Base-by-base conservation (phyloP, 2,888 invertebrate species). In the Litoditis marina region DNA sequence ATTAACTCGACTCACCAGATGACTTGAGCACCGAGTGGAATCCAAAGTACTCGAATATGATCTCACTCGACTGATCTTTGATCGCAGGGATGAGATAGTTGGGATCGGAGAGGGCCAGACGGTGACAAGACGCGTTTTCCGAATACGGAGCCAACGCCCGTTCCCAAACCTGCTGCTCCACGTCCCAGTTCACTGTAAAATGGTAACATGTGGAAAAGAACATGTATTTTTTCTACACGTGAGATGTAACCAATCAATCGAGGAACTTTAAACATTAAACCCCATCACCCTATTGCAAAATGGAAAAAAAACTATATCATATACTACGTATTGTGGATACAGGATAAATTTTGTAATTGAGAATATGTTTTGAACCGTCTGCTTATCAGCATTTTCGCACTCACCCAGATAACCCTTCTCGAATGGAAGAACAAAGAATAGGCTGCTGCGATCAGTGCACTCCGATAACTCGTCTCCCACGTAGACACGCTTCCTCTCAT, bases 31-130 rank as follows among this genome's bases (percentile, higher is more conserved):
- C 85, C 0, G 91, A 89, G 60, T 90, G 89, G 78, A 94, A 92
- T 78, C 92, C 92, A 82, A 92, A 98, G 83, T 96, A 94, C 84
- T 98, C 98, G 84, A 96, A 98, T 77, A 98, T 90, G 74, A 98
- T 91, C 85, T 99, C 96, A 46, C 91, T 90, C 86, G 92, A 90
- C 0, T 90, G 91, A 84, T 96, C 94, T 84, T 94, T 92, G 58
- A 93, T 89, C 0, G 92, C 90, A 0, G 89, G 87, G 83, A 96
- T 95, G 84, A 96, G 94, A 82, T 92, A 92, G 74, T 91, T 87
- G 0, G 98, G 95, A 82, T 98, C 96, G 0, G 96, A 96, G 34
- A 96, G 86, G 4, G 96, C 88, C 0, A 94, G 84, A 4, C 90
- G 89, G 1, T 89, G 89, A 56, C 92, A 90, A 67, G 88, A 78